Evolutionary conservation across 2,797 vertebrate species (phyloP).

Genomic region (Pipistrellus nathusii): DNA sequence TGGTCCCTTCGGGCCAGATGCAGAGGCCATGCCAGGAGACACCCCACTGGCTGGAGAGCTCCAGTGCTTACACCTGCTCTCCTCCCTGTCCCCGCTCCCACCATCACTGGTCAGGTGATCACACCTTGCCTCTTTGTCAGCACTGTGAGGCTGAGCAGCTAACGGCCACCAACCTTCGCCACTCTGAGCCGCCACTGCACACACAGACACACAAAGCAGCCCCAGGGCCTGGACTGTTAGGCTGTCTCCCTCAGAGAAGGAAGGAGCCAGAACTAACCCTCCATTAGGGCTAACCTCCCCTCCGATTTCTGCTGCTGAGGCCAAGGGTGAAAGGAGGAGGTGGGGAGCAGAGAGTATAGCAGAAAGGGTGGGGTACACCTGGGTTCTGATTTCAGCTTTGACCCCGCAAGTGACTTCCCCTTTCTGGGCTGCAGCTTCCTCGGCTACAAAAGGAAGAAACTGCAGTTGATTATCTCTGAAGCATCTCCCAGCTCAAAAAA

Average conservation of each 20-base stretch:
- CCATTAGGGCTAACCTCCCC: not conserved
- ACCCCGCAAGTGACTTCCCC: not conserved
- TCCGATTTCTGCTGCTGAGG: not conserved
- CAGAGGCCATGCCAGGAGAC: not conserved
- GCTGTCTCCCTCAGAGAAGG: not conserved
- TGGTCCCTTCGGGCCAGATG: not conserved
- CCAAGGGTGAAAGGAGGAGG: not conserved
- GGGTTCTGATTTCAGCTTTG: not conserved
- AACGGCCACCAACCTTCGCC: not conserved
- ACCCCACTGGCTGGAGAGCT: not conserved
- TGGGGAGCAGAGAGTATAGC: not conserved
- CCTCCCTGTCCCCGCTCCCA: no score
- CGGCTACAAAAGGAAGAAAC: not conserved
- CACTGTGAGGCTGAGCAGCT: not conserved
- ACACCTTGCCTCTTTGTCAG: not conserved
- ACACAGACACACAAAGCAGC: not conserved
- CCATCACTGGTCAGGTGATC: not conserved
- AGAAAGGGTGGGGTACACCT: not conserved
- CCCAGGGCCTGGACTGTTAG: not conserved
- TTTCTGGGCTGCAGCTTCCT: constrained; percentile 18
- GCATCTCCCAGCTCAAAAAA: constrained; percentile 16
- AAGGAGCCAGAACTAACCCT: not conserved
- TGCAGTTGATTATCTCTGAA: constrained; percentile 26
- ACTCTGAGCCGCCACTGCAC: not conserved
- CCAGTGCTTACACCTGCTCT: not conserved